These are phyloP conservation scores for Porites rus DNA, from an alignment of 92 coral and sea anemone genomes.

Conservation along the genomic window DNA sequence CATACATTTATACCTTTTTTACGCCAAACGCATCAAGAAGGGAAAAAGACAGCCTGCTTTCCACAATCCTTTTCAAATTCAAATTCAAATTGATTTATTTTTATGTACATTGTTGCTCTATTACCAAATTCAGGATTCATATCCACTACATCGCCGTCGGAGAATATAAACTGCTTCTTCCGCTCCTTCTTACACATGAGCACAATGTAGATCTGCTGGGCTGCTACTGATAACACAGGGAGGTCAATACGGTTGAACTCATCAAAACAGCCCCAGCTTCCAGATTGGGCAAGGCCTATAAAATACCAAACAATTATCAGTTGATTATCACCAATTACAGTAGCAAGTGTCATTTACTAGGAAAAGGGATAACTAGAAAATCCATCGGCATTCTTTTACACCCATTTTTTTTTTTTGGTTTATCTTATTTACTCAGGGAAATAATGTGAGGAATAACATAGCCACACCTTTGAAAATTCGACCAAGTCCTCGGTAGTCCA, in stretches of 20 bases:
- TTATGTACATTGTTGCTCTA: not conserved
- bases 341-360: too few species aligned
- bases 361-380: too few species aligned
- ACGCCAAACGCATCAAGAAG: too few species aligned
- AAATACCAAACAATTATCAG: not conserved
- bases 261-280: slow-evolving; percentile 96
- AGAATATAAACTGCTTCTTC: slow-evolving; percentile 89
- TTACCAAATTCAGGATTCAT: slow-evolving; percentile 87
- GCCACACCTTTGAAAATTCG: slow-evolving; percentile 78
- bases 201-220: slow-evolving; percentile 91
- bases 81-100: too few species aligned
- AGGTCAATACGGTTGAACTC: slow-evolving; percentile 94
- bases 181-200: slow-evolving; percentile 86
- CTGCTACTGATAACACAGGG: slow-evolving; percentile 90
- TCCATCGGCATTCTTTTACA: too few species aligned
- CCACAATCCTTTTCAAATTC: too few species aligned
- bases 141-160: slow-evolving; percentile 88
- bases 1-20: too few species aligned
- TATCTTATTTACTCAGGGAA: not conserved
- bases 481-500: slow-evolving; percentile 92
- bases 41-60: too few species aligned
- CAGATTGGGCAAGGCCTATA: slow-evolving; percentile 90
- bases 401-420: not conserved
- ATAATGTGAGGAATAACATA: too few species aligned
- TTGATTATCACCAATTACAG: too few species aligned